These are phyloP conservation scores for Tiliacea citrago DNA, from an alignment of 2,888 invertebrate species.

Conservation along the genomic window DNA sequence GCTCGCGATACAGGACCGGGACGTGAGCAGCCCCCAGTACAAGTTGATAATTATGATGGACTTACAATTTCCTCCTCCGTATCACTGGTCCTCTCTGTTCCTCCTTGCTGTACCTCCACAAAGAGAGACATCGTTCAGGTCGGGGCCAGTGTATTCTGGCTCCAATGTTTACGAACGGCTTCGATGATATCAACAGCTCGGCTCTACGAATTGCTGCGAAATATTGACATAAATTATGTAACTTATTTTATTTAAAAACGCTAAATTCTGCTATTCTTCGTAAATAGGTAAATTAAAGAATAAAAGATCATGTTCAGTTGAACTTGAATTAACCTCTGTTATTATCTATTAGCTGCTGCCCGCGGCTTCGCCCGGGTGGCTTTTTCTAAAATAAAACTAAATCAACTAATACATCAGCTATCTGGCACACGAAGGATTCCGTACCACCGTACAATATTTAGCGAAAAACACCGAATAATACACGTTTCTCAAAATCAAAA, in stretches of 20 bases:
- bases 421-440: no score
- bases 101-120: constrained; percentile 82
- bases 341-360: no score
- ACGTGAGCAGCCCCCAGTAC: no score
- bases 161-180: constrained; percentile 91
- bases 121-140: constrained; percentile 91
- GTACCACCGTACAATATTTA: no score
- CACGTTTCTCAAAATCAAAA: no score
- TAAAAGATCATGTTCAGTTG: no score
- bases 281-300: not conserved
- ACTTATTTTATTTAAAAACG: not conserved
- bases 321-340: no score
- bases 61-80: constrained; percentile 74
- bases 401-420: no score
- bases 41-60: not conserved
- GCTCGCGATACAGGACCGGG: no score
- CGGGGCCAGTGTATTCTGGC: constrained; percentile 92
- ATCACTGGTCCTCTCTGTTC: constrained; percentile 77
- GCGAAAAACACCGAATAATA: no score
- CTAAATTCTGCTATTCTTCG: not conserved
- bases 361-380: no score
- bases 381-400: no score
- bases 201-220: constrained; percentile 91
- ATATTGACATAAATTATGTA: not conserved
- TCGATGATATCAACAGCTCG: constrained; percentile 87